Conservation (phyloP, 2,113 vertebrate genomes). For the Myxocyprinus asiaticus region DNA sequence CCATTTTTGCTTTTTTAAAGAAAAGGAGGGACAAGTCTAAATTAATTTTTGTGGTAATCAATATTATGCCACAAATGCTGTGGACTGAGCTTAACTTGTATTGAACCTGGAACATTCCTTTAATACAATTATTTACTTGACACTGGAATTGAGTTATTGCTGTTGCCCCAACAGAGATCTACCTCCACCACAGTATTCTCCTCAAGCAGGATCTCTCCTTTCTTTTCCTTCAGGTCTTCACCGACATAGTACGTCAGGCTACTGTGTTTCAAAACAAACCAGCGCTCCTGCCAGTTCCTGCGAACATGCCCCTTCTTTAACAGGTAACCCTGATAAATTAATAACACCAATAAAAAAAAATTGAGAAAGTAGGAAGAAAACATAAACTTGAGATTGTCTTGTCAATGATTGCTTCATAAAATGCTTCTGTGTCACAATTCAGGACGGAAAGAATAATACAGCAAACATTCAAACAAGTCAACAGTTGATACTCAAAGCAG, state of each 20-base stretch:
- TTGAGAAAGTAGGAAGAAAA: neutral
- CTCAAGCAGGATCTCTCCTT: constrained; percentile 75
- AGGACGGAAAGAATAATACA: neutral
- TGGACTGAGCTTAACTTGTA: too few relatives aligned
- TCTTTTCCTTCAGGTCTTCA: constrained; percentile 77
- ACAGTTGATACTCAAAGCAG: neutral
- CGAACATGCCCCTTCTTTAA: constrained; percentile 79
- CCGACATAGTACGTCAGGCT: constrained; percentile 71
- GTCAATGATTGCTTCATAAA: neutral
- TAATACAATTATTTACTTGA: too few relatives aligned
- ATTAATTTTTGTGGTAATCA: too few relatives aligned
- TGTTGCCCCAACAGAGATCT: constrained; percentile 4
- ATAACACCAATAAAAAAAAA: neutral
- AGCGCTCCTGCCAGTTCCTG: constrained; percentile 81
- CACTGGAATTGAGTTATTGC: neutral
- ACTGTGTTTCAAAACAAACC: constrained; percentile 78
- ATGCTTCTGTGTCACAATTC: neutral
- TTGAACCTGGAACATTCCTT: too few relatives aligned
- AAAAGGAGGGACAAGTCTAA: too few relatives aligned
- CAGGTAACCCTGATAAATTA: constrained; percentile 74
- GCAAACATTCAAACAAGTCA: neutral
- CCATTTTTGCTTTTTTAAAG: too few relatives aligned
- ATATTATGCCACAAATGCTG: too few relatives aligned
- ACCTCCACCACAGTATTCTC: constrained; percentile 74
- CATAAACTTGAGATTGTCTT: neutral